These are phyloP conservation scores for Sinelater perroti DNA, from an alignment of 2,888 invertebrate species.

Conservation along the genomic window DNA sequence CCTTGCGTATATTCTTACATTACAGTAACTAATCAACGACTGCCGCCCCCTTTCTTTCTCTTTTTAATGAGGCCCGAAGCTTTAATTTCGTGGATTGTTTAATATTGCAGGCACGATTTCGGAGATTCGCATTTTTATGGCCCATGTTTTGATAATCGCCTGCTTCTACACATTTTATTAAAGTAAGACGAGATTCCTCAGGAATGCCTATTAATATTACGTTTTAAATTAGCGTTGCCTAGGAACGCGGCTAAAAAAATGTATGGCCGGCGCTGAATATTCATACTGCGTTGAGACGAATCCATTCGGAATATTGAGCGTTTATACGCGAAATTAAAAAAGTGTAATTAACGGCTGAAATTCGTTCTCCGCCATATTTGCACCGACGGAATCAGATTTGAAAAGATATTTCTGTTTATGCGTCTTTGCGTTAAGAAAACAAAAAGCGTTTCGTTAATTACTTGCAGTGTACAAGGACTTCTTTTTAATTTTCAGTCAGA, in stretches of 20 bases:
- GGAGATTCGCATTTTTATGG: slow-evolving; percentile 42
- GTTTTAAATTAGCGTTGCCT: not conserved
- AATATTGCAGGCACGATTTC: slow-evolving; percentile 50
- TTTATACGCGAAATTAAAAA: too few relatives aligned
- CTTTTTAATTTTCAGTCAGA: too few relatives aligned
- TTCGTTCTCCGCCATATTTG: too few relatives aligned
- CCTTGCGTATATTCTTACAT: slow-evolving; percentile 58
- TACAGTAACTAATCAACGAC: slow-evolving; percentile 57
- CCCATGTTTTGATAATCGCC: slow-evolving; percentile 41
- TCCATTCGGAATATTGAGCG: too few relatives aligned
- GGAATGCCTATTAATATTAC: slow-evolving; percentile 10
- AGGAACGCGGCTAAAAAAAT: not conserved
- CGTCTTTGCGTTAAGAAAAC: too few relatives aligned
- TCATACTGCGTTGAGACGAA: too few relatives aligned
- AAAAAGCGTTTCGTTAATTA: too few relatives aligned
- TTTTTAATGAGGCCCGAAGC: slow-evolving; percentile 56
- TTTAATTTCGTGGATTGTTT: slow-evolving; percentile 53
- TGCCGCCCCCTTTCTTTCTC: slow-evolving; percentile 53
- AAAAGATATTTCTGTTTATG: too few relatives aligned
- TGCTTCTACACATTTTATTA: slow-evolving; percentile 20
- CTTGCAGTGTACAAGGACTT: too few relatives aligned
- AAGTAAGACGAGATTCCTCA: slow-evolving; percentile 6
- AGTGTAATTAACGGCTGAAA: too few relatives aligned
- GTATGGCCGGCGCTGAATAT: too few relatives aligned
- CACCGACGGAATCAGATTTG: too few relatives aligned